These are phyloP conservation scores for Thymelicus lineola DNA, from an alignment of 2,888 invertebrate species.

Conservation along the genomic window DNA sequence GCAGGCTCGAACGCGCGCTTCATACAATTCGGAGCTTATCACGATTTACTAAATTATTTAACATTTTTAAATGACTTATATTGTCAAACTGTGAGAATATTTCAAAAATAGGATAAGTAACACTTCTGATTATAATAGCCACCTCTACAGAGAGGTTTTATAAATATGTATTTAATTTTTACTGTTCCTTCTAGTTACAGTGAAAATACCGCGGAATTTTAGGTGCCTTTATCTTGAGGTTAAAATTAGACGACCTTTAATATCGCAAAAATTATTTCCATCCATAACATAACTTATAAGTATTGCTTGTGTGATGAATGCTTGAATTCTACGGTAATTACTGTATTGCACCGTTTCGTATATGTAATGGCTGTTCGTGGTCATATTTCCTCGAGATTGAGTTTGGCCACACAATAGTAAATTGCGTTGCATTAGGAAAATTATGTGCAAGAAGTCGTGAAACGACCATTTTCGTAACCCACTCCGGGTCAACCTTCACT, in stretches of 20 bases:
- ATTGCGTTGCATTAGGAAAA: slow-evolving; percentile 58
- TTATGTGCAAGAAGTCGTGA: slow-evolving; percentile 57
- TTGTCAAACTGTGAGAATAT: too few relatives aligned
- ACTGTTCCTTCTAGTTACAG: too few relatives aligned
- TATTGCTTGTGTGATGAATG: not conserved
- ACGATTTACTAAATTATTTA: too few relatives aligned
- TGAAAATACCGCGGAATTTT: too few relatives aligned
- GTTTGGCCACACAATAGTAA: slow-evolving; percentile 32
- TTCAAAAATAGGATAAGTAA: too few relatives aligned
- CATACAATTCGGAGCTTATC: too few relatives aligned
- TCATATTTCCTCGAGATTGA: slow-evolving; percentile 33
- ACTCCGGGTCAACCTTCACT: slow-evolving; percentile 48
- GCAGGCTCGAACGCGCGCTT: too few relatives aligned
- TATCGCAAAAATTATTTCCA: slow-evolving; percentile 15
- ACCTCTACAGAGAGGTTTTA: too few relatives aligned
- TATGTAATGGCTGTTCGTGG: slow-evolving; percentile 20
- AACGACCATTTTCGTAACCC: slow-evolving; percentile 46
- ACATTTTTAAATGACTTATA: too few relatives aligned
- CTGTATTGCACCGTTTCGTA: slow-evolving; percentile 5
- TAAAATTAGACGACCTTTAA: not conserved
- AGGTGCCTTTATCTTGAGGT: too few relatives aligned
- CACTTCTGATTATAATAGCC: too few relatives aligned
- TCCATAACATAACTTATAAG: not conserved
- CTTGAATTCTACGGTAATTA: slow-evolving; percentile 4
- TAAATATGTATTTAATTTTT: too few relatives aligned